Base-by-base conservation (phyloP, 2,797 vertebrate species). In the Menidia menidia region DNA sequence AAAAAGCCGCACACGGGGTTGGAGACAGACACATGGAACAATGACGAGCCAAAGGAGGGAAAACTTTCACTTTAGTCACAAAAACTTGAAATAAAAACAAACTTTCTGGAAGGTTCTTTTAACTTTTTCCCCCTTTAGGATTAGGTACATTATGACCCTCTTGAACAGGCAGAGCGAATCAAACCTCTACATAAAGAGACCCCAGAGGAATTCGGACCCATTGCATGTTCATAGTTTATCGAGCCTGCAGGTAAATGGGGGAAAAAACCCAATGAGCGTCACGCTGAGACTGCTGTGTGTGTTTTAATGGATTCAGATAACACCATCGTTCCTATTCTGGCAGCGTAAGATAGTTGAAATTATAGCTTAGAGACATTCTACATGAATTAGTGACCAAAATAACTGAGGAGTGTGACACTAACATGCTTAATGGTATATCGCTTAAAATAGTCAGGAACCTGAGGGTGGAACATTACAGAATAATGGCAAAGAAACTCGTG, bases 391-490 rank as follows among this genome's bases (percentile, higher is more conserved):
- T n/a, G 41, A 42, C 39, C 44, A 71, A 64, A 65, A 62, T 54
- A 73, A 71, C 51, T 71, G 54, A 67, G n/a, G 4, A 67, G 41
- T n/a, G 11, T 31, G 35, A 81, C 54, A 67, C 18, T 12, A 73
- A 66, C 56, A 64, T 54, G 56, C 60, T 48, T 61, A 11, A 71
- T 73, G 62, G 63, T 62, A 77, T 30, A 15, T 41, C 58, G 60
- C 73, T 74, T 72, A 75, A 89, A 89, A 86, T 86, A 89, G 68
- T 61, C 32, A 12, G 33, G 25, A 54, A 59, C 74, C 74, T 73
- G 59, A 55, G 64, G 77, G 70, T 53, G 64, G 32, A 32, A 45
- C 57, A 73, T 79, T 59, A 61, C 59, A 59, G 68, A 86, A 75
- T 64, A 78, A 86, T 51, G 62, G 43, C 50, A 41, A 68, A 63